Evolutionary conservation across 2,888 invertebrate species (phyloP).

Genomic region (Erpobdella octoculata): DNA sequence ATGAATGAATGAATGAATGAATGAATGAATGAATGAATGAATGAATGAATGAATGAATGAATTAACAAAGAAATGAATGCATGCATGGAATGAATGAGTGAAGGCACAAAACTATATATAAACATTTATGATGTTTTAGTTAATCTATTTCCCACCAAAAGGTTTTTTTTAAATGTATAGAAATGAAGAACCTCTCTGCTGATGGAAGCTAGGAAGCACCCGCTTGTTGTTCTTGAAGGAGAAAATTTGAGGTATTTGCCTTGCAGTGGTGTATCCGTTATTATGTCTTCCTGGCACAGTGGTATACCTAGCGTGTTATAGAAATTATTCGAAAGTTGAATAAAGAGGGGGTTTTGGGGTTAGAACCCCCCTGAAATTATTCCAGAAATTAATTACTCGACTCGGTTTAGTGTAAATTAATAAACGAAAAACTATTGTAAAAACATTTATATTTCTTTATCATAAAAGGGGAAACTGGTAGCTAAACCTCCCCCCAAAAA

Average conservation of each 20-base stretch:
- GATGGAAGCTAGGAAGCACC: slow-evolving; percentile 48
- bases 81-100: not conserved
- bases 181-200: slow-evolving; percentile 45
- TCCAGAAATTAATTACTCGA: too few relatives aligned
- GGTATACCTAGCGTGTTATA: slow-evolving; percentile 41
- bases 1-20: slow-evolving; percentile 11
- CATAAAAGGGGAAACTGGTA: too few relatives aligned
- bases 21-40: not conserved
- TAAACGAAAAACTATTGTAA: too few relatives aligned
- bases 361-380: too few relatives aligned
- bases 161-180: not conserved
- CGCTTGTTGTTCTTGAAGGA: slow-evolving; percentile 44
- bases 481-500: too few relatives aligned
- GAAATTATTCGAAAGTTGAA: too few relatives aligned
- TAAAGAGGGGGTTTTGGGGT: too few relatives aligned
- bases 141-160: not conserved
- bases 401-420: too few relatives aligned
- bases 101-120: not conserved
- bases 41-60: not conserved
- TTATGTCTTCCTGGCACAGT: slow-evolving; percentile 44
- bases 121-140: not conserved
- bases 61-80: not conserved
- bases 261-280: slow-evolving; percentile 42
- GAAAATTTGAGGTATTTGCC: slow-evolving; percentile 45
- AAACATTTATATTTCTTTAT: too few relatives aligned